Percentiles rank a stretch among this genome's conserved stretches.
These are phyloP conservation scores for Drosophila obscura DNA, from an alignment of 1,140 invertebrate genomes.

Conservation along the genomic window DNA sequence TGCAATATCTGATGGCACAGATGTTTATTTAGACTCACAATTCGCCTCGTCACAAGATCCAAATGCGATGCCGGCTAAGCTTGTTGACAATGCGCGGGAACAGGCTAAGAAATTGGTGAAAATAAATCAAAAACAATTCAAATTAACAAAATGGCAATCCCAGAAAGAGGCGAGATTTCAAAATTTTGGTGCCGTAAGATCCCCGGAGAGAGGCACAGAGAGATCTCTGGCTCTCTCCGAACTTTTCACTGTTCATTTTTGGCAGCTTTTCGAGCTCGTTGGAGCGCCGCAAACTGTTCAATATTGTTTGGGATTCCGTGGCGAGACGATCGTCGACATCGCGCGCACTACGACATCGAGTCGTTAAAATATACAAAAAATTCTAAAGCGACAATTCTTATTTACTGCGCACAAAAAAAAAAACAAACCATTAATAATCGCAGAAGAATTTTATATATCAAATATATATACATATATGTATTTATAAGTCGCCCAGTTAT, in stretches of 20 bases:
- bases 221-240: constrained; percentile 37
- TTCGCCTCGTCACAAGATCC: constrained; percentile 27
- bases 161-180: constrained; percentile 43
- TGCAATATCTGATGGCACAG: constrained; percentile 18
- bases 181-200: constrained; percentile 24
- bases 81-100: constrained; percentile 30
- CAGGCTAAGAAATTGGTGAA: constrained; percentile 37
- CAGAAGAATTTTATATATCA: background rate
- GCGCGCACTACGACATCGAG: constrained; percentile 34
- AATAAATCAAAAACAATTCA: constrained; percentile 59
- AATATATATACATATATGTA: too few relatives aligned
- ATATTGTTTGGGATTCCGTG: constrained; percentile 75
- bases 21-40: constrained; percentile 31
- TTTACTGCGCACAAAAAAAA: constrained; percentile 12
- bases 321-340: constrained; percentile 66
- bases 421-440: constrained; percentile 30
- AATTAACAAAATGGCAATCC: constrained; percentile 60
- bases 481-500: too few relatives aligned
- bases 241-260: constrained; percentile 42
- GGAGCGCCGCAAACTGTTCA: constrained; percentile 53
- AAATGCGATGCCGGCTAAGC: constrained; percentile 24
- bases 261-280: constrained; percentile 53
- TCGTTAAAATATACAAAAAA: constrained; percentile 13
- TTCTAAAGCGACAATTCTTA: constrained; percentile 13
- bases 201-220: constrained; percentile 16